A percentile compares a stretch with the other conserved stretches of the same genome.
phyloP scores from a whole-genome alignment of 2,888 invertebrate species.

The Entomobrya proxima region DNA sequence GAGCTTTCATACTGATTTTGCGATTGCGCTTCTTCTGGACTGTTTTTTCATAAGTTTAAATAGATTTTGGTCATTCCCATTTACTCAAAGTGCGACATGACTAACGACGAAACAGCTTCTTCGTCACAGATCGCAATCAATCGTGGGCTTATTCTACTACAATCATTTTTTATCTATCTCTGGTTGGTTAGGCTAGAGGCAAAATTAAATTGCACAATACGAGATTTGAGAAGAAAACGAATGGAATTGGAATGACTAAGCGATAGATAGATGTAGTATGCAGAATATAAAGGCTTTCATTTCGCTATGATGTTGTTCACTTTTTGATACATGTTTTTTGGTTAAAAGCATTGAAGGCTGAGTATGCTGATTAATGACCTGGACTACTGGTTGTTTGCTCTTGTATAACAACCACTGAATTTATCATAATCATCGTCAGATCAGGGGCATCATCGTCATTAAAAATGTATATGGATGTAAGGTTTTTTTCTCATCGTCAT shows the following conservation, averaged over 20 bases:
- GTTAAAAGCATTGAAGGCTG: constrained; percentile 53
- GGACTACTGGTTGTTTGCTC: constrained; percentile 67
- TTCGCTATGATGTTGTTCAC: constrained; percentile 18
- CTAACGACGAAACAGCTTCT: constrained; percentile 31
- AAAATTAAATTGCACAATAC: constrained; percentile 57
- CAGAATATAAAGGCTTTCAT: too few relatives aligned
- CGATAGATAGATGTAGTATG: constrained; percentile 39
- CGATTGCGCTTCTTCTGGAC: constrained; percentile 4
- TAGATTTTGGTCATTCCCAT: constrained; percentile 47
- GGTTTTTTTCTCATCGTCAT: constrained; percentile 30
- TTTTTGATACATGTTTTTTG: constrained; percentile 45
- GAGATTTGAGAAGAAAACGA: constrained; percentile 1
- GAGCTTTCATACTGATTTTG: background rate
- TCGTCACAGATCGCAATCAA: constrained; percentile 59
- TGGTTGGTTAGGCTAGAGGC: constrained; percentile 52
- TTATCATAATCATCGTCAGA: constrained; percentile 56
- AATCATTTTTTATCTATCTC: constrained; percentile 64
- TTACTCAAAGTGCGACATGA: constrained; percentile 42
- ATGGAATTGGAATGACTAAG: constrained; percentile 59
- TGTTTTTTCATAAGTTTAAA: constrained; percentile 12
- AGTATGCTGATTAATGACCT: constrained; percentile 67
- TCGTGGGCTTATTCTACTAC: constrained; percentile 63
- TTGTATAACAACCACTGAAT: constrained; percentile 57
- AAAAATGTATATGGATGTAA: constrained; percentile 46
- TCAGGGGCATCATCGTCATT: constrained; percentile 56